Conservation (phyloP, 1,140 invertebrate species). For the Aphelenchoides besseyi region DNA sequence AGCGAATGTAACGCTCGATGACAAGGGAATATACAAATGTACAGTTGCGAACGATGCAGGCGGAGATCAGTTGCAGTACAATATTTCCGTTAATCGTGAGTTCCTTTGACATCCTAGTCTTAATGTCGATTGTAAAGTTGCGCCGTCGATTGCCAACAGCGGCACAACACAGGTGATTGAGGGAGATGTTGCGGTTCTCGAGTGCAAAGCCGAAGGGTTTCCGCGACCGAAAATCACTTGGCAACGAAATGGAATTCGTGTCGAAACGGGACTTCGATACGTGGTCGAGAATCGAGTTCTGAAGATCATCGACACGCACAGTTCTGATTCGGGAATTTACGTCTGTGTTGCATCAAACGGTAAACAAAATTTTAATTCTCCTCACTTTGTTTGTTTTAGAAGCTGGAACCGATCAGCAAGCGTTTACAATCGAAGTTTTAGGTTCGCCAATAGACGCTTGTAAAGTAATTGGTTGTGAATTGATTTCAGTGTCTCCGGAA, state of each 20-base stretch:
- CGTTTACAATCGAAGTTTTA: constrained; percentile 58
- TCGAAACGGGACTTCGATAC: constrained; percentile 57
- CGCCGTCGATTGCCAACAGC: constrained; percentile 53
- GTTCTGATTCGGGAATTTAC: constrained; percentile 60
- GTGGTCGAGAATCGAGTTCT: constrained; percentile 36
- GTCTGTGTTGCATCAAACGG: constrained; percentile 53
- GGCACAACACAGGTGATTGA: constrained; percentile 55
- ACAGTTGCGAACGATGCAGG: constrained; percentile 51
- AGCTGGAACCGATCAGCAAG: constrained; percentile 60
- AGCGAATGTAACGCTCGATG: constrained; percentile 50
- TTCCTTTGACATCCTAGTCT: constrained; percentile 3
- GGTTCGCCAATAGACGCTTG: constrained; percentile 30
- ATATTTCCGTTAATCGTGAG: constrained; percentile 52
- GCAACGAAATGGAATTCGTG: constrained; percentile 55
- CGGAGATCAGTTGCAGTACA: constrained; percentile 51
- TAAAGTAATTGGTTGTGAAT: neutral
- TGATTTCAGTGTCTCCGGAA: constrained; percentile 48
- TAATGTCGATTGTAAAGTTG: constrained; percentile 37
- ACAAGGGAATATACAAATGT: constrained; percentile 57
- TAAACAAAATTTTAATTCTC: neutral
- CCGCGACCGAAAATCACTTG: constrained; percentile 52
- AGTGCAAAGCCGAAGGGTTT: constrained; percentile 49
- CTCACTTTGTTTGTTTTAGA: constrained; percentile 22
- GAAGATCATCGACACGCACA: constrained; percentile 51
- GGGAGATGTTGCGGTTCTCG: constrained; percentile 52